Evolutionary conservation across 2,888 invertebrate genomes (phyloP), one percentile per base, ranked within the genome.

Genomic region (Clostera curtula): DNA sequence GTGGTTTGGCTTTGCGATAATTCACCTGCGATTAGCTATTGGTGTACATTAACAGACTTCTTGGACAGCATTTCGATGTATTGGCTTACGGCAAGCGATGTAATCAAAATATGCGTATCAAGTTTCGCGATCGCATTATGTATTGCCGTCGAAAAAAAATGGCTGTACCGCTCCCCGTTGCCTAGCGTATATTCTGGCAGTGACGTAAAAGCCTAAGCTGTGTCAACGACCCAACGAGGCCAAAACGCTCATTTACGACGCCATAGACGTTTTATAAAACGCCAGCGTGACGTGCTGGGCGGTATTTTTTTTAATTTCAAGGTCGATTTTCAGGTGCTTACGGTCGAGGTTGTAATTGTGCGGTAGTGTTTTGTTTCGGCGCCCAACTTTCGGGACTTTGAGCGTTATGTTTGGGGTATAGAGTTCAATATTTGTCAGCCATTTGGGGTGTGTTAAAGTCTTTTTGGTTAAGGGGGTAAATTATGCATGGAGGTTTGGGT

Each of bases 191-290:
- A 42, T 36, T 48, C 29, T 23, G 23, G n/a, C 24, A 25, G 43
- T 69, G 65, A 70, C 68, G 67, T 66, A 57, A 64, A 58, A 54
- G 57, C 59, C 57, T 68, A 70, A 63, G 61, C 52, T 53, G 56
- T 49, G 73, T 39, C 65, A 70, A 66, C 57, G 72, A 73, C 71
- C 75, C 49, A 43, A 27, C 73, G 65, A 75, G 74, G 73, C 67
- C 66, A 67, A 57, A 53, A 53, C 52, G 47, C 46, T 50, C 52
- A 57, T 63, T 62, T 61, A 57, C 55, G 47, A 57, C 23, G 53
- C 40, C 53, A 57, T 52, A 52, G 49, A 31, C 36, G 40, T 56
- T 61, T 58, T 55, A 53, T 52, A 45, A 32, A 29, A 32, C 27
- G 22, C 25, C 38, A 38, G 37, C 33, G 38, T 37, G 36, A 34